Conservation (phyloP, 2,888 invertebrate species). For the Polydesmus complanatus region DNA sequence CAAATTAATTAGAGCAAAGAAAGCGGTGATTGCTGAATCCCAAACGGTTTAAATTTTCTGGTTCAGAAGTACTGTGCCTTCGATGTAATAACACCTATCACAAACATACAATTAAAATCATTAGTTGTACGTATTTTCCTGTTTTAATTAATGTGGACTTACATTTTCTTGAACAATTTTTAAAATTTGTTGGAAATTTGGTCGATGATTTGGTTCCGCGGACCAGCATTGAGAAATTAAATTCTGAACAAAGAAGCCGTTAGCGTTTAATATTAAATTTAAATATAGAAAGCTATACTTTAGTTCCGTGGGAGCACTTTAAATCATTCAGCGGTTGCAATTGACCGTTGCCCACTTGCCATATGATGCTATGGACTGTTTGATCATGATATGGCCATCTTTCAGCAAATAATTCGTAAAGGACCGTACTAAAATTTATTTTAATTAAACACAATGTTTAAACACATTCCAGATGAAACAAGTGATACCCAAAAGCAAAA, state of each 20-base stretch:
- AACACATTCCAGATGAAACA: background rate
- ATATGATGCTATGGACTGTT: slow-evolving; percentile 24
- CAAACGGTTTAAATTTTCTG: slow-evolving; percentile 13
- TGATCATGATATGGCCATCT: slow-evolving; percentile 24
- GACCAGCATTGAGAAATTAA: slow-evolving; percentile 16
- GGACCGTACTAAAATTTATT: slow-evolving; percentile 23
- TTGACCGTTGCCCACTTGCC: slow-evolving; percentile 24
- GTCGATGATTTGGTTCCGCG: slow-evolving; percentile 7
- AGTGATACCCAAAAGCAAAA: slow-evolving; percentile 28
- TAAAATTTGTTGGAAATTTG: slow-evolving; percentile 17
- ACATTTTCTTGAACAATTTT: slow-evolving; percentile 17
- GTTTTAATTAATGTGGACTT: no score
- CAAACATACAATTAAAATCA: background rate
- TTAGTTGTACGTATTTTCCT: no score
- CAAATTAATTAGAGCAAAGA: background rate
- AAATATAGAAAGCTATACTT: slow-evolving; percentile 25
- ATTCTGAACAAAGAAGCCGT: no score
- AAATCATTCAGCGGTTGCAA: slow-evolving; percentile 26
- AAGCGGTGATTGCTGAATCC: slow-evolving; percentile 3
- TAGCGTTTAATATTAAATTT: no score
- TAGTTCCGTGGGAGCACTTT: slow-evolving; percentile 28
- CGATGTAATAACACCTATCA: slow-evolving; percentile 10
- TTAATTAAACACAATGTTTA: background rate
- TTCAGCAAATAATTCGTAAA: slow-evolving; percentile 27
- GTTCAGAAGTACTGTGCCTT: slow-evolving; percentile 15